Conservation (phyloP, 2,113 vertebrate genomes). For the Sylvietta virens region DNA sequence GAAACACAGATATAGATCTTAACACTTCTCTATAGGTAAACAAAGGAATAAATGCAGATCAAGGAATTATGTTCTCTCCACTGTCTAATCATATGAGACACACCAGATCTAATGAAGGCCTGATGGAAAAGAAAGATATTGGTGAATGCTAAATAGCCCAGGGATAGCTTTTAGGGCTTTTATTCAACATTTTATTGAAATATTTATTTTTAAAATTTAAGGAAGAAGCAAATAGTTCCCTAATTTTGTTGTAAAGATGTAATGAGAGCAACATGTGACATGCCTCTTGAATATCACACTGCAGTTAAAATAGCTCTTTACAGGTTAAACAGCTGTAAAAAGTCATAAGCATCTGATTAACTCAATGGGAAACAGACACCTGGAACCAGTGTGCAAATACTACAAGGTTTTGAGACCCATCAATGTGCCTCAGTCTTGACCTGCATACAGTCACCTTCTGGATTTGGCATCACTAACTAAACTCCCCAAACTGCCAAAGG, state of each 20-base stretch:
- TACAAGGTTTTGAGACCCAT: neutral
- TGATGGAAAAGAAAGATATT: neutral
- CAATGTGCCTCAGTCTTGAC: neutral
- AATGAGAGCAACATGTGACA: fast-evolving
- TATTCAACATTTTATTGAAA: neutral
- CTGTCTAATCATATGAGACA: neutral
- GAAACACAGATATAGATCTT: neutral
- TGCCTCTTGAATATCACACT: neutral
- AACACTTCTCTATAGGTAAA: neutral
- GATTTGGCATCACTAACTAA: neutral
- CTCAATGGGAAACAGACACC: neutral
- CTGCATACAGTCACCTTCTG: neutral
- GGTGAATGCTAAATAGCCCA: neutral
- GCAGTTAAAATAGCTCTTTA: neutral
- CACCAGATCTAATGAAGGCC: neutral
- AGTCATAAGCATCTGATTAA: neutral
- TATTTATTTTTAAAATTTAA: neutral
- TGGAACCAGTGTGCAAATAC: neutral
- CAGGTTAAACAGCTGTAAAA: neutral
- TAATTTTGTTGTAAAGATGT: neutral
- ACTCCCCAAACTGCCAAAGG: neutral
- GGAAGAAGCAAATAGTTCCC: neutral
- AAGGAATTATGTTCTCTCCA: neutral
- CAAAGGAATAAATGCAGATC: neutral
- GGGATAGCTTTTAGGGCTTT: neutral